Percentiles rank a stretch among this genome's conserved stretches.
Conservation (phyloP, 2,113 vertebrate species). For the Shinisaurus crocodilurus region DNA sequence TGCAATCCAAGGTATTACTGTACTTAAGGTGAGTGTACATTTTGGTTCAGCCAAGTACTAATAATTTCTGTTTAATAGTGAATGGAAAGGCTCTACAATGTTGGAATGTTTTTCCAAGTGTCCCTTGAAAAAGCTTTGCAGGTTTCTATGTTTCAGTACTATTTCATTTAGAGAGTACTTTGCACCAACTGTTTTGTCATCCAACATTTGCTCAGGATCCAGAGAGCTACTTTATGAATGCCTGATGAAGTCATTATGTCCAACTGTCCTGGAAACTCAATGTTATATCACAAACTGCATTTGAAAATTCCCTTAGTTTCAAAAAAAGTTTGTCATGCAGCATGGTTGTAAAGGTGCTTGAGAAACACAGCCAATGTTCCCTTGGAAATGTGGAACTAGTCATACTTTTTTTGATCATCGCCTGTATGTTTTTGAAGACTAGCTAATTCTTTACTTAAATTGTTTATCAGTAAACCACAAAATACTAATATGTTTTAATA, state of each 20-base stretch:
- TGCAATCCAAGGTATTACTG: too few relatives aligned
- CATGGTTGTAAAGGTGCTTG: not conserved
- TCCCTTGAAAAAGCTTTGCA: not conserved
- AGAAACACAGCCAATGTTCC: not conserved
- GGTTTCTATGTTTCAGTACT: not conserved
- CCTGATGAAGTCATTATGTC: not conserved
- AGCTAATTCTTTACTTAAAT: not conserved
- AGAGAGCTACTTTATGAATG: not conserved
- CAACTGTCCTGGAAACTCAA: not conserved
- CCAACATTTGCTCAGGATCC: not conserved
- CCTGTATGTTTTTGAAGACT: not conserved
- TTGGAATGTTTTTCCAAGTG: not conserved
- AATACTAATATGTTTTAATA: not conserved
- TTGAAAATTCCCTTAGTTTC: not conserved
- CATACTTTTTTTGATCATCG: too few relatives aligned
- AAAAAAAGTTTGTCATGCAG: not conserved
- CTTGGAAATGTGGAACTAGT: not conserved
- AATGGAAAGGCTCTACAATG: not conserved
- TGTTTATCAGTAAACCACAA: not conserved
- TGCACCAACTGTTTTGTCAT: not conserved
- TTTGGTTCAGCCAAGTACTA: not conserved
- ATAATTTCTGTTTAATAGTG: not conserved
- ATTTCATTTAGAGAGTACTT: not conserved
- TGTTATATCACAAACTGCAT: not conserved
- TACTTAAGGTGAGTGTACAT: not conserved